Evolutionary conservation across 2,113 vertebrate genomes (phyloP).

Genomic region (Carollia perspicillata): DNA sequence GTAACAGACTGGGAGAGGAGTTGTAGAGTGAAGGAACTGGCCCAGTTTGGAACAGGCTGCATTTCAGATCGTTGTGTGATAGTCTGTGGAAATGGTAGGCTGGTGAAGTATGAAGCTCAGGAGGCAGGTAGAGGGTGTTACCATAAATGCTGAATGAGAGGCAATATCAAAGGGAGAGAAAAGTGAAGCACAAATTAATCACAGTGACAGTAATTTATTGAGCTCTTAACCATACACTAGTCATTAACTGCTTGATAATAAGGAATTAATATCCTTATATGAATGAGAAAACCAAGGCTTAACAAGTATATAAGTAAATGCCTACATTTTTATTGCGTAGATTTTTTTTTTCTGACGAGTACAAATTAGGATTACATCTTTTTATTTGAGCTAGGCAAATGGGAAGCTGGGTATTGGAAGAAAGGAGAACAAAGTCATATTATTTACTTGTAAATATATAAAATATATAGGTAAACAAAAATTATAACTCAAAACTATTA

Average conservation of each 20-base stretch:
- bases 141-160: not conserved
- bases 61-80: not conserved
- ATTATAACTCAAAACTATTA: not conserved
- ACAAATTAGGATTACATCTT: constrained; percentile 1
- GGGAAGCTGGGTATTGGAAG: not conserved
- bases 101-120: not conserved
- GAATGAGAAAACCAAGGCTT: not conserved
- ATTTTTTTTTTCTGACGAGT: not conserved
- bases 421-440: not conserved
- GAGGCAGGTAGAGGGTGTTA: not conserved
- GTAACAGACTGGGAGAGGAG: too few relatives aligned
- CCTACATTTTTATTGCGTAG: not conserved
- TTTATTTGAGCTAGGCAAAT: not conserved
- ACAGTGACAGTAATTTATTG: not conserved
- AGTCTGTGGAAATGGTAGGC: not conserved
- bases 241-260: not conserved
- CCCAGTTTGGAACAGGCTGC: not conserved
- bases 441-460: not conserved
- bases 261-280: not conserved
- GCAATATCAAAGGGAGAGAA: not conserved
- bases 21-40: not conserved
- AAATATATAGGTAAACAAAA: not conserved
- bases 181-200: not conserved
- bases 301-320: not conserved
- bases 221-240: not conserved